phyloP scores from a whole-genome alignment of 2,113 vertebrate genomes.

The Thamnaconus septentrionalis region DNA sequence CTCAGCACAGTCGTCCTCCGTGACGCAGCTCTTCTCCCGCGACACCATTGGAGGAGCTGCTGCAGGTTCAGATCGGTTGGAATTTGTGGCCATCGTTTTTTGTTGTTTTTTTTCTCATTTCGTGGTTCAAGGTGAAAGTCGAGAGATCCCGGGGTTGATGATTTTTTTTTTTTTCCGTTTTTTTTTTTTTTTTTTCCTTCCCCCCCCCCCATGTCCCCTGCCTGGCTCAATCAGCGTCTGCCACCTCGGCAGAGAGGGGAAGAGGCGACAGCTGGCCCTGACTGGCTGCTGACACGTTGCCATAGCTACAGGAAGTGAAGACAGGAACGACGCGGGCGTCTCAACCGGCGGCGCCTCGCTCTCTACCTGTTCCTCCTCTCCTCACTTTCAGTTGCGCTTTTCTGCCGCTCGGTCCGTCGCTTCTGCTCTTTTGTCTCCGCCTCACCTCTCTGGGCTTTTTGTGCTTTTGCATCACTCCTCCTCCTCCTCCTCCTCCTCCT shows the following conservation, averaged over 20 bases:
- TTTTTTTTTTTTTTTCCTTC: no score
- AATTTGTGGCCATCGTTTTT: background rate
- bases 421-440: slow-evolving; percentile 27
- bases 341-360: slow-evolving; percentile 46
- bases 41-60: background rate
- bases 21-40: slow-evolving; percentile 1
- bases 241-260: slow-evolving; percentile 77
- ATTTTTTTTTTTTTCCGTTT: slow-evolving; percentile 47
- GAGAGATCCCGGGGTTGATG: slow-evolving; percentile 26
- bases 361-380: slow-evolving; percentile 66
- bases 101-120: slow-evolving; percentile 23
- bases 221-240: slow-evolving; percentile 60
- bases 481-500: slow-evolving; percentile 8
- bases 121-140: slow-evolving; percentile 5
- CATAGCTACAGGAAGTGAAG: slow-evolving; percentile 82
- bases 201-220: no score
- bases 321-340: slow-evolving; percentile 72
- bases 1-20: slow-evolving; percentile 51
- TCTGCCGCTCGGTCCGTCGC: slow-evolving; percentile 11
- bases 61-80: slow-evolving; percentile 12
- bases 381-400: slow-evolving; percentile 51
- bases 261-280: slow-evolving; percentile 76
- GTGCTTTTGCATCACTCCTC: slow-evolving; percentile 11
- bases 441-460: slow-evolving; percentile 9
- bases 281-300: slow-evolving; percentile 80